Conservation (phyloP, 1,140 invertebrate species). For the Littorina saxatilis region DNA sequence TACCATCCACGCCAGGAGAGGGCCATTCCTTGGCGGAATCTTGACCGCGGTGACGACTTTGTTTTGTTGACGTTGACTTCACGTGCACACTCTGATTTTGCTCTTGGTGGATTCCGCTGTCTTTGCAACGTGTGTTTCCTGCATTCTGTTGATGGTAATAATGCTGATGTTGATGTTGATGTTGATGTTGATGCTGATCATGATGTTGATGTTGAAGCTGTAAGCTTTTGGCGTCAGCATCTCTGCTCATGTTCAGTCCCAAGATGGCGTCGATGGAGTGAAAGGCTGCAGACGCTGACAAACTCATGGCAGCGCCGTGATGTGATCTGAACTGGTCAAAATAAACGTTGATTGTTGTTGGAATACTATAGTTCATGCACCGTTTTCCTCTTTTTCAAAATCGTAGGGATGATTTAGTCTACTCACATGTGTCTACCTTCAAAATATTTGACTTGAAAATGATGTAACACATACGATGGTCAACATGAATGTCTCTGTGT, state of each 20-base stretch:
- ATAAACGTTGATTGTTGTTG: background rate
- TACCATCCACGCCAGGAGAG: no score
- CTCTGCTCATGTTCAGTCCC: constrained; percentile 33
- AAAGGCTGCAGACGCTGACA: constrained; percentile 31
- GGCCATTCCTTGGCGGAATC: no score
- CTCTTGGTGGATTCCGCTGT: background rate
- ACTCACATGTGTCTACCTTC: no score
- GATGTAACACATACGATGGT: no score
- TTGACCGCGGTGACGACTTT: no score
- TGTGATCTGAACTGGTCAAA: background rate
- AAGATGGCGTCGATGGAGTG: constrained; percentile 49
- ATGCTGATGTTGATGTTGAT: background rate
- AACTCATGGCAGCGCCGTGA: constrained; percentile 18
- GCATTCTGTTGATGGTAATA: background rate
- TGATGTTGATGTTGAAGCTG: background rate
- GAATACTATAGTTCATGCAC: no score
- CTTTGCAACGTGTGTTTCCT: no score
- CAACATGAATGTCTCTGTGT: no score
- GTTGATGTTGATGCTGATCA: constrained; percentile 1
- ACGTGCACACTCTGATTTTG: background rate
- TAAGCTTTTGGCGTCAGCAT: background rate
- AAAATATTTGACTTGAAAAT: no score
- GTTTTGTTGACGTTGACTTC: background rate
- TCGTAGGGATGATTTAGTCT: no score
- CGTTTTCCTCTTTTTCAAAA: no score